Evolutionary conservation across 2,888 invertebrate species (phyloP), one percentile per base, ranked within the genome.

Genomic region (Philereme vetulata): DNA sequence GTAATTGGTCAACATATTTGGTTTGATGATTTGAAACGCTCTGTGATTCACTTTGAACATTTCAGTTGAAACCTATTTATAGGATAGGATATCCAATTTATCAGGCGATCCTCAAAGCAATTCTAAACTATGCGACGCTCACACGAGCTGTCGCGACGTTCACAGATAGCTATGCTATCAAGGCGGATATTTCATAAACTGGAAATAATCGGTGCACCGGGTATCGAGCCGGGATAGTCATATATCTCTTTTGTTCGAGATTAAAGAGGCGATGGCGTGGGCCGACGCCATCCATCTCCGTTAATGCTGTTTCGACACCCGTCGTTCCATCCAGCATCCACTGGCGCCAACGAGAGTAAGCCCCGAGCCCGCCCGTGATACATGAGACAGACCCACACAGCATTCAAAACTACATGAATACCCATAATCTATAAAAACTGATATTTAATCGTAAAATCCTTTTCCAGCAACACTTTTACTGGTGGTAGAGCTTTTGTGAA

Each of bases 241-340:
- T 85, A 84, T 81, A 82, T 86, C 83, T 84, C 81, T 80, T 83
- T 81, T 82, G 85, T 82, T 79, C 78, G 80, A 84, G 87, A 88
- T 88, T 85, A 88, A 86, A 87, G 84, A 84, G 87, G 76, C 83
- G 84, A 81, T 81, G 80, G 81, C 83, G 78, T 82, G 80, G 78
- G 70, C 81, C 77, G 76, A 70, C 68, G 77, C 81, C 80, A 87
- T 88, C 83, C 77, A 86, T 89, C 88, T 87, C 82, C 76, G 82
- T 84, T 87, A 88, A 86, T 80, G 80, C 82, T 78, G 83, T 81
- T 86, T 83, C 84, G 84, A 86, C 81, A 82, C 77, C 74, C 72
- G 68, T 71, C 72, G 71, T 68, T 70, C 71, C 67, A 71, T 71
- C 72, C 55, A 50, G 56, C 55, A 47, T 46, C 54, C 32, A 49